Evolutionary conservation across 2,797 vertebrate species (phyloP).

Genomic region (Eulemur coronatus): DNA sequence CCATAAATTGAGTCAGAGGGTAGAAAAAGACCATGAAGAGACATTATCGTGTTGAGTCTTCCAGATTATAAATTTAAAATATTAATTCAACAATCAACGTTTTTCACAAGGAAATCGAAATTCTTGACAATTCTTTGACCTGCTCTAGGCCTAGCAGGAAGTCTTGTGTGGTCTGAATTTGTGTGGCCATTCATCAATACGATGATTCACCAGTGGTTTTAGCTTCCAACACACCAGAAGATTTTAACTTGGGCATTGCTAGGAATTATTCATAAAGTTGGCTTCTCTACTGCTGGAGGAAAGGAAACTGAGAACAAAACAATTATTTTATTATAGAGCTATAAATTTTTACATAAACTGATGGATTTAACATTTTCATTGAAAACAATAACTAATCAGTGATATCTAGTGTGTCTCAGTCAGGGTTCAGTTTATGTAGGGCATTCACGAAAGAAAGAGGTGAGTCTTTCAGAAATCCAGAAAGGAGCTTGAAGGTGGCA

Average conservation of each 20-base stretch:
- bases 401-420: neutral
- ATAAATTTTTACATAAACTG: neutral
- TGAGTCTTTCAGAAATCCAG: neutral
- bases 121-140: slow-evolving; percentile 53
- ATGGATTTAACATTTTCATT: neutral
- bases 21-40: neutral
- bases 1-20: slow-evolving; percentile 14
- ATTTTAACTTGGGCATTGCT: slow-evolving; percentile 70
- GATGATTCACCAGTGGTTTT: slow-evolving; percentile 70
- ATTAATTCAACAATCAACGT: slow-evolving; percentile 39
- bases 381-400: neutral
- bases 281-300: slow-evolving; percentile 14
- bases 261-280: slow-evolving; percentile 60
- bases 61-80: slow-evolving; percentile 38
- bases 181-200: slow-evolving; percentile 65
- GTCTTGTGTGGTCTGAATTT: slow-evolving; percentile 78
- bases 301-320: slow-evolving; percentile 47
- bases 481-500: neutral
- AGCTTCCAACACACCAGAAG: slow-evolving; percentile 56
- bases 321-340: neutral
- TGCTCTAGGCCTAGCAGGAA: slow-evolving; percentile 40
- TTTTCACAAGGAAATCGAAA: slow-evolving; percentile 56
- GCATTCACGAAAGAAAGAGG: neutral
- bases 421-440: neutral
- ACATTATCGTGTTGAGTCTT: neutral